Evolutionary conservation across 2,113 vertebrate genomes (phyloP), one percentile per base, ranked within the genome.

Genomic region (Gymnocephalus cernua): DNA sequence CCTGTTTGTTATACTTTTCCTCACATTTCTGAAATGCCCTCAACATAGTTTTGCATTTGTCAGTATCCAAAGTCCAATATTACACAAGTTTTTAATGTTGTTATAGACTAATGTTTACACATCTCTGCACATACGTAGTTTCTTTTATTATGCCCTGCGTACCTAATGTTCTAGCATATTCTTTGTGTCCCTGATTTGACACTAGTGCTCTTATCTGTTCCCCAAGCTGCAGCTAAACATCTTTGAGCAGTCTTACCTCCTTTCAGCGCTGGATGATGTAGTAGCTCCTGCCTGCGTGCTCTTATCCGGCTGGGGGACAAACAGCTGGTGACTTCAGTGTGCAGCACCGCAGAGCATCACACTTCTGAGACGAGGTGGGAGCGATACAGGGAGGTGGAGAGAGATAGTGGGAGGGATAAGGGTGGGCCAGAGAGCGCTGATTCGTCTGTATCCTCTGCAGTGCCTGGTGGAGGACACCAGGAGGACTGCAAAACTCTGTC

Each of bases 371-470:
- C 0, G 27, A 72, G n/a, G 50, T 48, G 29, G 83, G 75, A 73
- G 65, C 3, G 7, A 65, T 13, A 83, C 58, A 77, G 59, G 74
- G 81, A 67, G 29, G 23, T 54, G 27, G 79, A 69, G 79, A 54
- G 38, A 65, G 41, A 74, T 32, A 32, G 86, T 62, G 87, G 84
- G 87, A 77, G 89, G 88, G 85, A 71, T 27, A 54, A 82, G 6
- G 72, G 67, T 45, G 51, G 72, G 64, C 54, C 18, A 32, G 38
- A 79, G 78, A 54, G 12, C 18, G 54, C 84, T 93, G 91, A 93
- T 92, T 93, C 57, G 88, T 66, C 78, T 66, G n/a, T 74, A 80
- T 86, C 77, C 77, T 86, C 89, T 93, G 88, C 93, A 91, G 87
- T 80, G 74, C 27, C 77, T 80, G 86, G 88, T 1, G 29, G 76